Percentiles rank a stretch among this genome's conserved stretches.
Conservation (phyloP, 1,140 invertebrate genomes). For the Idris sp. region DNA sequence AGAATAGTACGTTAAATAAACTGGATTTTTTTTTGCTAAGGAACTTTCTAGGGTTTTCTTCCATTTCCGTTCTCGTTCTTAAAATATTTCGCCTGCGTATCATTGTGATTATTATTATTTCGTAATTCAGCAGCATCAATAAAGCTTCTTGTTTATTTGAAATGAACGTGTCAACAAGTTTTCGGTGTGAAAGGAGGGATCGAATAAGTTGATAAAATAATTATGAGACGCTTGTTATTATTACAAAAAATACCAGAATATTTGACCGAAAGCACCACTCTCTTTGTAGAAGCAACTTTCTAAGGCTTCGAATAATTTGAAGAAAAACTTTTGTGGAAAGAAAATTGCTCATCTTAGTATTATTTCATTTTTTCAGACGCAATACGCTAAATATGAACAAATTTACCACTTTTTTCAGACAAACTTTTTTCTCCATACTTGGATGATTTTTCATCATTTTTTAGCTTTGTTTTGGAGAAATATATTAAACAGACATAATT, state of each 20-base stretch:
- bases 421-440: too few species aligned
- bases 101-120: constrained; percentile 41
- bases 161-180: constrained; percentile 7
- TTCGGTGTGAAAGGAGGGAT: too few species aligned
- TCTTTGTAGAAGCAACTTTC: constrained; percentile 4
- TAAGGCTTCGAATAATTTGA: constrained; percentile 26
- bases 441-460: too few species aligned
- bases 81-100: constrained; percentile 33
- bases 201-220: not conserved
- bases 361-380: constrained; percentile 36
- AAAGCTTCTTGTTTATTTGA: constrained; percentile 8
- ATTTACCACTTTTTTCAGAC: too few species aligned
- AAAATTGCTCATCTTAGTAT: constrained; percentile 17
- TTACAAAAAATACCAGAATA: constrained; percentile 4
- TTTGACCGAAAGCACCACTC: too few species aligned
- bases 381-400: not conserved
- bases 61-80: constrained; percentile 30
- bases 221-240: not conserved
- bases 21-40: constrained; percentile 47
- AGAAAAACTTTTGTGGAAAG: constrained; percentile 19
- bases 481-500: too few species aligned
- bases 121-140: constrained; percentile 36
- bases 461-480: too few species aligned
- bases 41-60: constrained; percentile 29
- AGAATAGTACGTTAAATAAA: constrained; percentile 55